Base-by-base conservation (phyloP, 2,797 vertebrate species). In the Lerista edwardsae region DNA sequence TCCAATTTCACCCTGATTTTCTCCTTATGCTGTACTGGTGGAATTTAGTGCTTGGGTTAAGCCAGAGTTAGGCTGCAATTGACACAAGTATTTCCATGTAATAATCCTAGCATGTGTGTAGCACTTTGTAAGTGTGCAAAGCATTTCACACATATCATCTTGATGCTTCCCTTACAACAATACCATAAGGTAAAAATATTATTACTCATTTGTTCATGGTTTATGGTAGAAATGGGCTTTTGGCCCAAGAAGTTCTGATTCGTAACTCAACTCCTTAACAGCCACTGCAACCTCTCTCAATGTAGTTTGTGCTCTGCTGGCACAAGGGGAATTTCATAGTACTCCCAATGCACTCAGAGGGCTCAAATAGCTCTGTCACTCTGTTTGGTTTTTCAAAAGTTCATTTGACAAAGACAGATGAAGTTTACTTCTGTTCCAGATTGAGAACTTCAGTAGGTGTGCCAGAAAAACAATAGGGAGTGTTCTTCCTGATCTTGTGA, bases 321-420 rank as follows among this genome's bases (percentile, higher is more conserved):
- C 44, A 51, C 55, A 39, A 61, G 75, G 25, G 25, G 12, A 11
- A 77, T 57, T 81, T 73, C 8, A 2, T 8, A 80, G 14, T 23
- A 17, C 27, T 31, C 9, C 5, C 41, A 7, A 47, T 2, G 7
- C 1, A 64, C 57, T 29, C n/a, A 74, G n/a, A 39, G 36, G 23
- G 8, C 27, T 36, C 14, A 79, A n/a, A 59, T 27, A 61, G 57
- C 29, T 68, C 64, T 21, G 3, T 75, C 36, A 4, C 4, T 74
- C 2, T 2, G 4, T 36, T 83, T 89, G 65, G 74, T n/a, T 79
- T 72, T 19, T 59, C 71, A 85, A 89, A 77, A 44, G 12, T 75
- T 19, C 0, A 9, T 1, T 69, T 39, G 36, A 81, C 78, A 75
- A 29, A 62, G 10, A 29, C 68, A 72, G 75, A 31, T 76, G 69